Conservation (phyloP, 2,113 vertebrate species). For the Cygnus atratus region DNA sequence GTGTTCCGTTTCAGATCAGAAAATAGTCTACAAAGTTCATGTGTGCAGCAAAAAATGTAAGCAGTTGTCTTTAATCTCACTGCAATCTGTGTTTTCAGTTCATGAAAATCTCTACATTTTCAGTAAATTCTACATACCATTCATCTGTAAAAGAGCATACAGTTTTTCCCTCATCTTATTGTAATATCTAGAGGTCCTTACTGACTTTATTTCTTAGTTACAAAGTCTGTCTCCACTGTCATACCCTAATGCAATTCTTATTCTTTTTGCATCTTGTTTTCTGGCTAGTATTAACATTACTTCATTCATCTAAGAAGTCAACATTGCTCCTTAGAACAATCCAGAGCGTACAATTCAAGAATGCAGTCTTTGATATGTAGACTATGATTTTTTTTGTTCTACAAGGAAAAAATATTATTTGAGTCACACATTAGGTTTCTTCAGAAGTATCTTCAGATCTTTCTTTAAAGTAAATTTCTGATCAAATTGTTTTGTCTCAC, state of each 20-base stretch:
- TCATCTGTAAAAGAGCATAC: neutral
- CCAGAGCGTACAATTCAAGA: neutral
- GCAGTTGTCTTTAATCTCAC: neutral
- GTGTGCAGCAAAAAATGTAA: neutral
- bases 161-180: neutral
- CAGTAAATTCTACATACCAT: neutral
- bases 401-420: neutral
- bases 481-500: neutral
- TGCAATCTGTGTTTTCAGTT: neutral
- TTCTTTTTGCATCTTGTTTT: neutral
- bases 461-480: neutral
- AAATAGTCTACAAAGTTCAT: neutral
- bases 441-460: neutral
- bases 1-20: neutral
- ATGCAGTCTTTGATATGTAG: neutral
- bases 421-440: neutral
- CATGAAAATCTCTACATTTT: neutral
- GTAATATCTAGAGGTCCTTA: neutral
- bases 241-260: neutral
- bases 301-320: neutral
- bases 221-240: neutral
- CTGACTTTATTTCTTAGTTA: neutral
- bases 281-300: neutral
- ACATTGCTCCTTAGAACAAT: neutral
- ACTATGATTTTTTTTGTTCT: neutral